Evolutionary conservation across 2,113 vertebrate species (phyloP).

Genomic region (Actinemys pallida): DNA sequence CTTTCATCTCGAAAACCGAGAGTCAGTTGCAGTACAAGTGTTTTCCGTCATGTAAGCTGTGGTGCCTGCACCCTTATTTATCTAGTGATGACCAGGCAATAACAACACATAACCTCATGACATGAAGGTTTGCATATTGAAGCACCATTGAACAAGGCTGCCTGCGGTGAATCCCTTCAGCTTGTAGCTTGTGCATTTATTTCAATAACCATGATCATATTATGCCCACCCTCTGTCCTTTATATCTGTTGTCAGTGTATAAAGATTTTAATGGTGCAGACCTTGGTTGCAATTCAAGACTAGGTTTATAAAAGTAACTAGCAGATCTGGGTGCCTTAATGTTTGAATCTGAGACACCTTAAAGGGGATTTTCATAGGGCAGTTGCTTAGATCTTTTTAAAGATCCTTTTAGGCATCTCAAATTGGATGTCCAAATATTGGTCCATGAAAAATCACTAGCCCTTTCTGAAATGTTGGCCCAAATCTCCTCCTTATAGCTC

Average conservation of each 20-base stretch:
- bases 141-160: background rate
- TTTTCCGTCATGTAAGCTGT: background rate
- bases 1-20: background rate
- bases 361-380: background rate
- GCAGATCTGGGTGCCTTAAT: background rate
- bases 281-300: background rate
- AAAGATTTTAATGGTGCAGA: background rate
- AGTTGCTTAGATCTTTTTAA: background rate
- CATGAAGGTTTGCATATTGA: background rate
- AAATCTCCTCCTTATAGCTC: background rate
- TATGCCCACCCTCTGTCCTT: background rate
- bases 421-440: background rate
- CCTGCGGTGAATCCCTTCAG: background rate
- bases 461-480: background rate
- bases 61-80: background rate
- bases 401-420: background rate
- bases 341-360: background rate
- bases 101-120: background rate
- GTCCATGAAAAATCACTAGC: background rate
- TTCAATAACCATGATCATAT: background rate
- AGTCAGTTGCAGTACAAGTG: background rate
- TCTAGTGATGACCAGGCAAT: background rate
- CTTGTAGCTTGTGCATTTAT: background rate
- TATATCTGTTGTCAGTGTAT: background rate
- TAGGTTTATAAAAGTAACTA: background rate